These are phyloP conservation scores for Tetragnatha versicolor DNA, from an alignment of 1,140 invertebrate genomes.

Conservation along the genomic window DNA sequence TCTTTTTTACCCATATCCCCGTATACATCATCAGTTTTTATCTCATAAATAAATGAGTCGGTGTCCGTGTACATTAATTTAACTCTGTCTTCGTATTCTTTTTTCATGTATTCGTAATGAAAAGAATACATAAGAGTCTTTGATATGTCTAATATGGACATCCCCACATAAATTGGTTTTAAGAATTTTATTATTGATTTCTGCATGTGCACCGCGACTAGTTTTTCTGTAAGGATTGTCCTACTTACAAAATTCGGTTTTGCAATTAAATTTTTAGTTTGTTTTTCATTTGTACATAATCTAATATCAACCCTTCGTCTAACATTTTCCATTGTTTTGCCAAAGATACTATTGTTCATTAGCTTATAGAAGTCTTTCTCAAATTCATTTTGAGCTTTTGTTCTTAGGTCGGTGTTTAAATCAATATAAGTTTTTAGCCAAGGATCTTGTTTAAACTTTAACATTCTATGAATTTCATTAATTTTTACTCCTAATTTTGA, in stretches of 20 bases:
- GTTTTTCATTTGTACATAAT: neutral
- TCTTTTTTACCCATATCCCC: no score
- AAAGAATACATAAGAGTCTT: neutral
- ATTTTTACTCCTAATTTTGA: neutral
- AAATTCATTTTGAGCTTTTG: neutral
- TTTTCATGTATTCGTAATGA: neutral
- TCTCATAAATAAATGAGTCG: no score
- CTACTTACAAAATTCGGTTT: neutral
- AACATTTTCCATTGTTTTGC: slow-evolving; percentile 19
- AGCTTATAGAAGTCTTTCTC: slow-evolving; percentile 29
- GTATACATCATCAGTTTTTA: no score
- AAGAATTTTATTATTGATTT: no score
- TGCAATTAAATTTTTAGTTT: neutral
- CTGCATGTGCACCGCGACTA: neutral
- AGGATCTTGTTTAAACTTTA: neutral
- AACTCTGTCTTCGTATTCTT: neutral
- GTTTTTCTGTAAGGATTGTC: neutral
- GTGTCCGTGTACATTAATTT: neutral
- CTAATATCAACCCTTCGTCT: neutral
- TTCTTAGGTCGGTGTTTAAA: neutral
- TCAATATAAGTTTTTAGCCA: slow-evolving; percentile 19
- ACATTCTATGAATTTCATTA: neutral
- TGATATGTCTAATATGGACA: neutral
- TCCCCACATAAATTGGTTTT: neutral
- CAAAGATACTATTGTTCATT: slow-evolving; percentile 4